Conservation (phyloP, 2,113 vertebrate genomes). For the Microcebus jonahi region DNA sequence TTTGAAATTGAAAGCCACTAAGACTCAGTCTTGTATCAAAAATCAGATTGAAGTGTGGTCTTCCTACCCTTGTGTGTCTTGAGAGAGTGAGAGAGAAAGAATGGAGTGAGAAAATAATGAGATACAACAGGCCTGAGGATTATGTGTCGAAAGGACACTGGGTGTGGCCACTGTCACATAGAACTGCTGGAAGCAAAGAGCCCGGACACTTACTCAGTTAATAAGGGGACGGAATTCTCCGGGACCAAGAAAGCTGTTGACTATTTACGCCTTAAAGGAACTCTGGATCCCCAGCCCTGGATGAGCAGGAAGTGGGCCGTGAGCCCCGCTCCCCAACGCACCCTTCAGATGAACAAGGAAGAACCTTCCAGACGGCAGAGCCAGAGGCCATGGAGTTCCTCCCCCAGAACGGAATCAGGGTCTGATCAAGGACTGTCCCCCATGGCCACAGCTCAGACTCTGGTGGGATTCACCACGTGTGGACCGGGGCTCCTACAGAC, state of each 20-base stretch:
- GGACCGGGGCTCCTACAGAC: not conserved
- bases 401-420: not conserved
- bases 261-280: no score
- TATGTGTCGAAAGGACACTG: not conserved
- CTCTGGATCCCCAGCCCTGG: not conserved
- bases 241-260: not conserved
- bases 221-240: not conserved
- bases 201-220: not conserved
- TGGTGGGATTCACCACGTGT: not conserved
- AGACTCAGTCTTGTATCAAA: not conserved
- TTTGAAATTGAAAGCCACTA: not conserved
- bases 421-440: not conserved
- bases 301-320: not conserved
- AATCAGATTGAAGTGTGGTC: not conserved
- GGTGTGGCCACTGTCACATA: not conserved
- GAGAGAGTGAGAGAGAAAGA: not conserved
- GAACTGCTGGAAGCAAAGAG: not conserved
- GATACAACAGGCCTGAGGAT: not conserved
- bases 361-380: not conserved
- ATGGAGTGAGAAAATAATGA: not conserved
- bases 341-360: not conserved
- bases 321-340: not conserved
- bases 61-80: not conserved
- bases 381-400: not conserved
- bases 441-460: not conserved